phyloP scores from a whole-genome alignment of 92 coral and sea anemone species.

The Epizoanthus illoricatus region DNA sequence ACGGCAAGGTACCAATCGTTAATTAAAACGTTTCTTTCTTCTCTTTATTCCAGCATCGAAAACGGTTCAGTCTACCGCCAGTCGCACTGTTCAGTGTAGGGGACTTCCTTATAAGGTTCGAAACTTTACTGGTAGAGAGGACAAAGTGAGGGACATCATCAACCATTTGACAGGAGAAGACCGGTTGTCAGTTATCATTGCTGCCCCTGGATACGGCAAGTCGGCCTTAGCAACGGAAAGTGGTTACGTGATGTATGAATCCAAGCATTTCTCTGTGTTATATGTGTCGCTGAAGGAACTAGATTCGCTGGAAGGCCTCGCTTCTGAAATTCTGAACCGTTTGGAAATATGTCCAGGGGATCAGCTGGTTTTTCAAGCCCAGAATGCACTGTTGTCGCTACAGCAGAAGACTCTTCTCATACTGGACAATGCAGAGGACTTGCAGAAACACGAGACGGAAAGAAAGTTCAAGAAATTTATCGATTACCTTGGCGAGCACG shows the following conservation, averaged over 20 bases:
- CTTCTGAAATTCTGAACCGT: conserved; percentile 44
- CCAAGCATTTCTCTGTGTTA: conserved; percentile 34
- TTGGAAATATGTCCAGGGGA: conserved; percentile 19
- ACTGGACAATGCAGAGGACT: conserved; percentile 76
- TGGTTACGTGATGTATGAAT: conserved; percentile 48
- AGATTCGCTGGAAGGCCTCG: conserved; percentile 37
- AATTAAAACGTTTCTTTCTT: too few species aligned
- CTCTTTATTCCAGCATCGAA: too few species aligned
- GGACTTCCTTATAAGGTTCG: conserved; percentile 39
- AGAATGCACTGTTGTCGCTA: conserved; percentile 24
- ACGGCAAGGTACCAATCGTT: neutral
- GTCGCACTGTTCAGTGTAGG: neutral
- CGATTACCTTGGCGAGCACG: conserved; percentile 36
- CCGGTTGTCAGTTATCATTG: conserved; percentile 47
- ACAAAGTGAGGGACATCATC: conserved; percentile 15
- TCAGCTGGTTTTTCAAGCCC: conserved; percentile 44
- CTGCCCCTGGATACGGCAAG: conserved; percentile 79
- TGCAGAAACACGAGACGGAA: conserved; percentile 42
- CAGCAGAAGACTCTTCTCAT: conserved; percentile 50
- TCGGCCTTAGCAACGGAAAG: conserved; percentile 47
- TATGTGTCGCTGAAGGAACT: conserved; percentile 44
- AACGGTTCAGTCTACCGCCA: too few species aligned
- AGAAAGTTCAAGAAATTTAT: conserved; percentile 45
- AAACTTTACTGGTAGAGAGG: conserved; percentile 64
- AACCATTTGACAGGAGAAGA: neutral